Base-by-base conservation (phyloP, 1,140 invertebrate species). In the Atta cephalotes region DNA sequence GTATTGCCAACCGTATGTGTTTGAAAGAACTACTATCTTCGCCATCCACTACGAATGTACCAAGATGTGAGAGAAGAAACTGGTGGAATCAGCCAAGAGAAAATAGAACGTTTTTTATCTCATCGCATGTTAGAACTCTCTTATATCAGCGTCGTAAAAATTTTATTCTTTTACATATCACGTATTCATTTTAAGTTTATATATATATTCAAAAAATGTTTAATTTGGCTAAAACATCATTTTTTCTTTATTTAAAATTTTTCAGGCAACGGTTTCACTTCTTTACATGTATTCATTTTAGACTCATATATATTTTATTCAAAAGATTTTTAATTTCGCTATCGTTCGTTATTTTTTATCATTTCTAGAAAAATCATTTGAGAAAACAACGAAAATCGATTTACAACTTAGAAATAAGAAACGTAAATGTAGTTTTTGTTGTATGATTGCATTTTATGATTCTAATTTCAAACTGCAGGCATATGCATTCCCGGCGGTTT, bases 1-100 rank as follows among this genome's bases (percentile, higher is more conserved):
- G 51, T 53, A 86, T 65, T 88, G 74, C 84, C 89, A 88, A 76
- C 78, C 86, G 88, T 84, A 39, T 84, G 80, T 63, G 80, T 51
- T 35, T 39, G 56, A 70, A 84, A 62, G 56, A 84, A 84, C 53
- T 76, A 53, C 80, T 51, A 56, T 84, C 56, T 62, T 45, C 56
- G 45, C 39, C 18, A 74, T 74, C 3, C 35, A 60, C 70, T 25
- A 63, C 70, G 56, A 51, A 62, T 74, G 56, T 39, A 12, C 18
- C 53, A 28, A 58, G 39, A 74, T 71, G 66, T 62, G 70, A 3
- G 18, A 76, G 25, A 63, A 76, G 80, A 84, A 76, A 51, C 18
- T n/a, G 80, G 25, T 74, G 70, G 28, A 49, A 21, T 18, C 53
- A 84, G 56, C 56, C 70, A 39, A 62, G 39, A 63, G 70, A 63